A percentile compares a stretch with the other conserved stretches of the same genome.
Evolutionary conservation across 2,113 vertebrate species (phyloP).

Genomic region (Morone saxatilis): DNA sequence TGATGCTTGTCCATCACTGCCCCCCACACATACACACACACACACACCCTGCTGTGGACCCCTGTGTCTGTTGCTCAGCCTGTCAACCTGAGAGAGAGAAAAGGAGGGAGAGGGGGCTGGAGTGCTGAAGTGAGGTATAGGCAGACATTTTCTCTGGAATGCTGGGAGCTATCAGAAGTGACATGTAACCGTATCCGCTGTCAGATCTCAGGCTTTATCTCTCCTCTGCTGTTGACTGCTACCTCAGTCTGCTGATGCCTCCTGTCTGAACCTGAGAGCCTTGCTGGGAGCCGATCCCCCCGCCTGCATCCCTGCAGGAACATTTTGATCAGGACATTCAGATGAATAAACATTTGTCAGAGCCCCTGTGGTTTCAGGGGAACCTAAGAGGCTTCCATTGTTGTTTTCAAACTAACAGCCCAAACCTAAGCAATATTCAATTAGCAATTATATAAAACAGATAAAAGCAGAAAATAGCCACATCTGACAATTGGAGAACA

Average conservation of each 20-base stretch:
- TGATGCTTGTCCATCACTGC: slow-evolving; percentile 61
- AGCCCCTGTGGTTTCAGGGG: slow-evolving; percentile 20
- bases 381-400: background rate
- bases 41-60: slow-evolving; percentile 69
- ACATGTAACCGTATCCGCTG: slow-evolving; percentile 80
- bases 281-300: slow-evolving; percentile 8
- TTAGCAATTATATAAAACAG: background rate
- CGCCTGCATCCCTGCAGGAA: slow-evolving; percentile 21
- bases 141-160: slow-evolving; percentile 79
- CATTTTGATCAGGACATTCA: slow-evolving; percentile 37
- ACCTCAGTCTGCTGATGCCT: slow-evolving; percentile 51
- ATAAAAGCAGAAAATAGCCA: background rate
- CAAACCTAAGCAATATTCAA: too few relatives aligned
- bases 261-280: slow-evolving; percentile 56
- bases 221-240: slow-evolving; percentile 63
- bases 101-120: slow-evolving; percentile 24
- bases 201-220: slow-evolving; percentile 75
- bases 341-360: slow-evolving; percentile 55
- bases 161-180: slow-evolving; percentile 76
- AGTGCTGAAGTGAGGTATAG: slow-evolving; percentile 66
- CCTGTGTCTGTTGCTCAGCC: slow-evolving; percentile 72
- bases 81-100: slow-evolving; percentile 65
- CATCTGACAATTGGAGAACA: background rate
- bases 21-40: background rate
- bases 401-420: background rate